Conservation (phyloP, 2,888 invertebrate genomes). For the Caenorhabditis zanzibari region DNA sequence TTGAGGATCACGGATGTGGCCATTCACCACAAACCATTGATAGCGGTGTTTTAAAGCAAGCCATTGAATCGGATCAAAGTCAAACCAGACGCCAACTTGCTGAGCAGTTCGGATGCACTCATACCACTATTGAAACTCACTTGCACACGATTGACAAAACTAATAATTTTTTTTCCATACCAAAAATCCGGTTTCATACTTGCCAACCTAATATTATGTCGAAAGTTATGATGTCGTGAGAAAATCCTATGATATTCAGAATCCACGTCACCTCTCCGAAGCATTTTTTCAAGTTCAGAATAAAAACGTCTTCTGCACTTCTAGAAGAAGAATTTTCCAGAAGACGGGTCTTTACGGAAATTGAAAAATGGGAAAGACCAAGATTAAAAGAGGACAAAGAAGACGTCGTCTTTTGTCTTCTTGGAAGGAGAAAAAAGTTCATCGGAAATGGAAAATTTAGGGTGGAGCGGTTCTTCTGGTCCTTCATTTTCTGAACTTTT, state of each 20-base stretch:
- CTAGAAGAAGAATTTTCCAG: background rate
- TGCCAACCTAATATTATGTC: background rate
- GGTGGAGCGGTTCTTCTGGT: background rate
- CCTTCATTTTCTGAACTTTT: background rate
- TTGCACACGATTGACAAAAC: no score
- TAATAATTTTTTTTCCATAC: no score
- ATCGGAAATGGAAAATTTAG: slow-evolving; percentile 53
- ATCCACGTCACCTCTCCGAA: background rate
- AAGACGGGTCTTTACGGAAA: slow-evolving; percentile 10
- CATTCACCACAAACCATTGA: no score
- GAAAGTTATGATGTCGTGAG: slow-evolving; percentile 14
- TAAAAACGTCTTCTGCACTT: background rate
- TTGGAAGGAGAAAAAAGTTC: slow-evolving; percentile 43
- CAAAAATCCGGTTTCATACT: no score
- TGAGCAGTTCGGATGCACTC: no score
- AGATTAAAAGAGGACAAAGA: slow-evolving; percentile 34
- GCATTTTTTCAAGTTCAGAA: background rate
- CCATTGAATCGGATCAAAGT: no score
- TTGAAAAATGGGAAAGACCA: slow-evolving; percentile 34
- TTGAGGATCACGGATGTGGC: no score
- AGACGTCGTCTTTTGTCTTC: slow-evolving; percentile 1
- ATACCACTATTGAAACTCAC: no score
- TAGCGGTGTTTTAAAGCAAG: no score
- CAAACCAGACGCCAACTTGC: no score
- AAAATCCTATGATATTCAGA: background rate